Evolutionary conservation across 2,888 invertebrate genomes (phyloP).

Genomic region (Stegophylla sp.): DNA sequence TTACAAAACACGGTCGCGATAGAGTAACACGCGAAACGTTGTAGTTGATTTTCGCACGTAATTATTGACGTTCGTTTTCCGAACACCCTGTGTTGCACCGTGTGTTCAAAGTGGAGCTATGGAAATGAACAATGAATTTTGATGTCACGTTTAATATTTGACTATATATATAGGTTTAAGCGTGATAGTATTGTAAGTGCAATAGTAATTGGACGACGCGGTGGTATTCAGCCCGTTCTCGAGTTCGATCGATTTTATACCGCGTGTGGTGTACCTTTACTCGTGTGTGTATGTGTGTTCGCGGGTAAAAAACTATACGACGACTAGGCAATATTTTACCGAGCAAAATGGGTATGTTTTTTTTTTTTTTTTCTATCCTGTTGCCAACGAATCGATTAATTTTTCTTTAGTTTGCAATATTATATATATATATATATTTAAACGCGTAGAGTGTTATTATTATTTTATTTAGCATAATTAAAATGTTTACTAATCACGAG

Average conservation of each 20-base stretch:
- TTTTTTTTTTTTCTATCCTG: background rate
- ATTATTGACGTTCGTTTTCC: background rate
- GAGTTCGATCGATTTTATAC: slow-evolving; percentile 7
- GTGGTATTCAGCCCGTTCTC: background rate
- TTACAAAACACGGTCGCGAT: too few species aligned
- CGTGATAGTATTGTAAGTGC: slow-evolving; percentile 1
- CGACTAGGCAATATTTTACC: background rate
- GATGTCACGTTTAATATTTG: slow-evolving; percentile 10
- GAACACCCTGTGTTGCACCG: slow-evolving; percentile 6
- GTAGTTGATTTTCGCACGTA: too few species aligned
- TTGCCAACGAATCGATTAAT: too few species aligned
- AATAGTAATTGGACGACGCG: slow-evolving; percentile 2
- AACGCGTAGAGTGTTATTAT: too few species aligned
- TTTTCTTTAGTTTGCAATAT: too few species aligned
- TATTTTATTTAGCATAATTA: too few species aligned
- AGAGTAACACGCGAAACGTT: too few species aligned
- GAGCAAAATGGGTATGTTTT: slow-evolving; percentile 38
- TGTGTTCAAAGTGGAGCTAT: background rate
- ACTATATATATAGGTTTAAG: background rate
- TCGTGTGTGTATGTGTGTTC: too few species aligned
- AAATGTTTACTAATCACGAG: too few species aligned
- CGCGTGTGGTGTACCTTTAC: background rate
- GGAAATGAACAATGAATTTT: slow-evolving; percentile 2
- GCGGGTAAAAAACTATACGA: background rate
- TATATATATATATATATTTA: too few species aligned